A percentile compares a stretch with the other conserved stretches of the same genome.
Evolutionary conservation across 1,140 invertebrate genomes (phyloP).

Genomic region (Scaptomyza hsui): DNA sequence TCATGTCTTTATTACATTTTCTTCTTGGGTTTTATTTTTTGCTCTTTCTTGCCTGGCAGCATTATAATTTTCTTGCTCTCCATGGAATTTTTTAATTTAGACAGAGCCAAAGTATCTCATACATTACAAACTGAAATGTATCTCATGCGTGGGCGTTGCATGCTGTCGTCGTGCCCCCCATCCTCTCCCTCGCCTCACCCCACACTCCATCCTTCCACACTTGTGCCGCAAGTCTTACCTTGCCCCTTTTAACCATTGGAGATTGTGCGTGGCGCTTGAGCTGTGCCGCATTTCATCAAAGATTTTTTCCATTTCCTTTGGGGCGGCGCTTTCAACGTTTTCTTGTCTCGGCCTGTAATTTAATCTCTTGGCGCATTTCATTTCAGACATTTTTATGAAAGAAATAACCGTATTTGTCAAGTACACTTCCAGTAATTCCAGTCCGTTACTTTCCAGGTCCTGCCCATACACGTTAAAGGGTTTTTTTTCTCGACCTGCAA

Average conservation of each 20-base stretch:
- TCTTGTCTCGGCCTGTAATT: constrained; percentile 53
- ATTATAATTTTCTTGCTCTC: constrained; percentile 65
- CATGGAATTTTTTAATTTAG: constrained; percentile 75
- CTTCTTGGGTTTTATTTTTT: neutral
- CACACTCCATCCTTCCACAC: neutral
- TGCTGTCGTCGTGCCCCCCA: neutral
- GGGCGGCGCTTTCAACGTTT: constrained; percentile 20
- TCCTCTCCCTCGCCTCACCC: neutral
- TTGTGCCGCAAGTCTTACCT: neutral
- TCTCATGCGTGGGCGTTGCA: constrained; percentile 57
- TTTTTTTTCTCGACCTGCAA: neutral
- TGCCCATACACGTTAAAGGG: neutral
- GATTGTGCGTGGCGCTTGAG: constrained; percentile 25
- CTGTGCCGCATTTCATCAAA: constrained; percentile 62
- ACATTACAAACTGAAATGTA: constrained; percentile 54
- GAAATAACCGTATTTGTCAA: constrained; percentile 14
- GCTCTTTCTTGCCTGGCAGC: constrained; percentile 35
- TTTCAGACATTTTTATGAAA: constrained; percentile 24
- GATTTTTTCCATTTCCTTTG: constrained; percentile 50
- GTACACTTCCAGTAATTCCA: neutral
- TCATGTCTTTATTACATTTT: constrained; percentile 79
- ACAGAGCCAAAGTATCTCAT: constrained; percentile 65
- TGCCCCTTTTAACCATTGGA: neutral
- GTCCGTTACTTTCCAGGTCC: neutral
- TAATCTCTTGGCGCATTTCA: constrained; percentile 58